Evolutionary conservation across 2,797 vertebrate species (phyloP), one percentile per base, ranked within the genome.

Genomic region (Phyllotis vaccarum): DNA sequence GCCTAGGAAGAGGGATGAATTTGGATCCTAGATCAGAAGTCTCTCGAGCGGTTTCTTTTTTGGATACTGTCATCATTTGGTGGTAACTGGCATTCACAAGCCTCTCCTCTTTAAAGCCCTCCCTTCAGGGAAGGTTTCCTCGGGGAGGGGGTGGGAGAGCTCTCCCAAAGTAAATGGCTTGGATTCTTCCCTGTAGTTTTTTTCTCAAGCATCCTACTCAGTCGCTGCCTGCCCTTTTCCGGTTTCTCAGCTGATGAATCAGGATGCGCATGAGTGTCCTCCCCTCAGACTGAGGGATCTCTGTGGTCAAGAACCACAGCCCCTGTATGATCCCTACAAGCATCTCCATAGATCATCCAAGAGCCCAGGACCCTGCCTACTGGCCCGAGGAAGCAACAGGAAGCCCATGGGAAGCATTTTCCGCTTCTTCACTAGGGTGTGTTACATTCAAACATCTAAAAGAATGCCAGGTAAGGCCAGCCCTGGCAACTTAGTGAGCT

Each of bases 241-340:
- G 75, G 86, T 56, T 89, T 94, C 90, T 90, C 89, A 6, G 87
- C 14, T 19, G 52, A 68, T 24, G 79, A 96, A 56, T 76, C 86
- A 95, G 83, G 66, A 46, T 37, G 68, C 19, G 6, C 37, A 68
- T 74, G 68, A 27, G 14, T 78, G 14, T 78, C 83, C 40, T 74
- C 80, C 68, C 37, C 43, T 40, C 74, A 72, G 78, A 40, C 90
- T 40, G 78, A 88, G 90, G 78, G 75, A 60, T 60, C 93, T 92
- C 80, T 81, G 92, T 88, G 95, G 89, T 91, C 79, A 60, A 75
- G 92, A 86, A n/a, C 58, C n/a, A 58, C 2, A 6, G 49, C 86
- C 86, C 91, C 43, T 58, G 62, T 54, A 7, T 74, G 52, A 52
- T 85, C n/a, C 83, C 56, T 87, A 60, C 52, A 52, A 74, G 34